phyloP scores from a whole-genome alignment of 53 echinoderm and acorn worm species.

The Paracentrotus lividus region DNA sequence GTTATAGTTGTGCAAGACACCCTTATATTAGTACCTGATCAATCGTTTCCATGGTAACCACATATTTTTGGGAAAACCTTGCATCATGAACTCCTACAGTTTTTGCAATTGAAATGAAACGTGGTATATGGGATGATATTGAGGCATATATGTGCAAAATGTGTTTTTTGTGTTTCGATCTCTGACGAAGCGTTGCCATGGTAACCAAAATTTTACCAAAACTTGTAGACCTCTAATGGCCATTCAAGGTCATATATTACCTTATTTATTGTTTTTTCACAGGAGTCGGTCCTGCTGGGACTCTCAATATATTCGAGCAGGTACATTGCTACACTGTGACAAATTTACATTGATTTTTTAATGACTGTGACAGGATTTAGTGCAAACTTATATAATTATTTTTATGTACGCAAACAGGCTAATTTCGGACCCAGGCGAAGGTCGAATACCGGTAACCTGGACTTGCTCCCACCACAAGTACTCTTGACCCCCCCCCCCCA shows the following conservation, averaged over 20 bases:
- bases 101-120: slow-evolving; percentile 50
- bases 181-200: slow-evolving; percentile 48
- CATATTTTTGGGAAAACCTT: slow-evolving; percentile 42
- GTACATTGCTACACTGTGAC: slow-evolving; percentile 46
- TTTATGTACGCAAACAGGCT: slow-evolving; percentile 50
- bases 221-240: slow-evolving; percentile 44
- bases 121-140: slow-evolving; percentile 48
- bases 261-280: slow-evolving; percentile 36
- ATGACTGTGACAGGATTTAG: slow-evolving; percentile 51
- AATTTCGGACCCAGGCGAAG: slow-evolving; percentile 28
- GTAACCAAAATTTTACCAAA: slow-evolving; percentile 50
- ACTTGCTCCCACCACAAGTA: slow-evolving; percentile 41
- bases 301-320: slow-evolving; percentile 47
- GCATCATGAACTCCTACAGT: slow-evolving; percentile 48
- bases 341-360: slow-evolving; percentile 46
- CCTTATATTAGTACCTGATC: slow-evolving; percentile 34
- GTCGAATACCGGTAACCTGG: slow-evolving; percentile 36
- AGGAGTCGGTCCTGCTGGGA: slow-evolving; percentile 51
- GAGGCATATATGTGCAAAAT: slow-evolving; percentile 41
- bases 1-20: slow-evolving; percentile 33
- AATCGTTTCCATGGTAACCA: slow-evolving; percentile 45
- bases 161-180: slow-evolving; percentile 47
- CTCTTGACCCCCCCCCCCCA: background rate
- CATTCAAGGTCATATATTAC: slow-evolving; percentile 53
- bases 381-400: slow-evolving; percentile 44